phyloP scores from a whole-genome alignment of 2,113 vertebrate species.

The Puffinus mauretanicus region DNA sequence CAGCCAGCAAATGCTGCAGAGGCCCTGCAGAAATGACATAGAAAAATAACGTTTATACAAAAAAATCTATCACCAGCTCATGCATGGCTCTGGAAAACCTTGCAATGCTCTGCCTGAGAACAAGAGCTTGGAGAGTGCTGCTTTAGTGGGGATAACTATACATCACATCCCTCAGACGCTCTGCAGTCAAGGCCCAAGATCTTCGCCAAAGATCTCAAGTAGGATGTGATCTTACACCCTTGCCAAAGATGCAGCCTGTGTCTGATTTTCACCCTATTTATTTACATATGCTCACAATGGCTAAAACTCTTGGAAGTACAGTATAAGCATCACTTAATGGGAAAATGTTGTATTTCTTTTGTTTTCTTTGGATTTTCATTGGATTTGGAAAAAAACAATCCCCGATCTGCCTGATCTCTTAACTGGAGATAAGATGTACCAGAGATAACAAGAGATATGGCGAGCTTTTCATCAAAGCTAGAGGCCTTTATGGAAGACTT shows the following conservation, averaged over 20 bases:
- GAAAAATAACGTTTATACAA: background rate
- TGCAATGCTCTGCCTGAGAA: background rate
- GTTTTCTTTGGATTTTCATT: background rate
- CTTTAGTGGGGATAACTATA: background rate
- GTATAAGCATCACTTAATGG: background rate
- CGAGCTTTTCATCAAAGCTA: background rate
- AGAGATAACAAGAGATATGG: background rate
- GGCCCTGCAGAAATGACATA: background rate
- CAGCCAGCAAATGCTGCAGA: background rate
- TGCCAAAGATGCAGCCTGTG: background rate
- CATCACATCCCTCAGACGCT: background rate
- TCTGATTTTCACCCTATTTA: background rate
- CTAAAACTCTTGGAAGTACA: background rate
- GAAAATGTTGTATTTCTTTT: background rate
- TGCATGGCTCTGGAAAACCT: background rate
- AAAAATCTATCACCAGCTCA: background rate
- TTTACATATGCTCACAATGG: rapidly evolving
- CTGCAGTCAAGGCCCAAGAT: background rate
- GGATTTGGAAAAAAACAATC: background rate
- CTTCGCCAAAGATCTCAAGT: background rate
- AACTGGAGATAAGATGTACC: rapidly evolving
- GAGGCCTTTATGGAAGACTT: background rate
- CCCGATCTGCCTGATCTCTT: rapidly evolving
- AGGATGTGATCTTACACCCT: background rate
- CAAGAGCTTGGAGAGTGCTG: background rate